Evolutionary conservation across 2,113 vertebrate species (phyloP).

Genomic region (Calidris pygmaea): DNA sequence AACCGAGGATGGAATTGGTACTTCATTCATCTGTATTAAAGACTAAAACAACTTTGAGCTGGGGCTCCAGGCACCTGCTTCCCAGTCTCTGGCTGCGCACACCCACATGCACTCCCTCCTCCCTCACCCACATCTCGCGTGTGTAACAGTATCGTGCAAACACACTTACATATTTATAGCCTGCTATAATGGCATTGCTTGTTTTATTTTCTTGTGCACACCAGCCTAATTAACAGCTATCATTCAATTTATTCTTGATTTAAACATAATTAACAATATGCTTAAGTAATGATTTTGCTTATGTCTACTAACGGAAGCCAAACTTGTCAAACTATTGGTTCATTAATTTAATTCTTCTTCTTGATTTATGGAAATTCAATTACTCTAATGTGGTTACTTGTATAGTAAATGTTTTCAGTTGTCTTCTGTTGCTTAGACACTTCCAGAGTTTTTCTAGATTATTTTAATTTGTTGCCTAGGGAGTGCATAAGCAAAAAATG

Average conservation of each 20-base stretch:
- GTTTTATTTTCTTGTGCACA: constrained; percentile 14
- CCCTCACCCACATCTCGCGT: not conserved
- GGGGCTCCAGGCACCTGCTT: not conserved
- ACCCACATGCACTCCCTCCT: fast-evolving
- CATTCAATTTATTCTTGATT: constrained; percentile 60
- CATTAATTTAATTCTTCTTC: constrained; percentile 65
- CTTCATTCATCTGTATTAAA: not conserved
- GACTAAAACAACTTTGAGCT: not conserved
- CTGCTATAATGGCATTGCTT: not conserved
- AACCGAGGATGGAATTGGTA: not conserved
- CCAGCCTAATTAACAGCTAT: constrained; percentile 59
- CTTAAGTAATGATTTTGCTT: constrained; percentile 49
- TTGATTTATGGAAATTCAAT: constrained; percentile 55
- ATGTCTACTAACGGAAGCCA: constrained; percentile 39
- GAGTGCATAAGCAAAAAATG: not conserved
- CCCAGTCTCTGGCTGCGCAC: not conserved
- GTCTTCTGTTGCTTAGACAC: constrained; percentile 40
- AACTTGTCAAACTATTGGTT: constrained; percentile 54
- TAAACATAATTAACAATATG: constrained; percentile 63
- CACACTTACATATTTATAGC: not conserved
- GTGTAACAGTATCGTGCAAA: not conserved
- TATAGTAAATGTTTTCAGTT: constrained; percentile 37
- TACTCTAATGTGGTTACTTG: constrained; percentile 50
- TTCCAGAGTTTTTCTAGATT: constrained; percentile 53
- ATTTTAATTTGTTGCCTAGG: constrained; percentile 11